phyloP scores from a whole-genome alignment of 2,888 invertebrate species.

The Macropis europaea region DNA sequence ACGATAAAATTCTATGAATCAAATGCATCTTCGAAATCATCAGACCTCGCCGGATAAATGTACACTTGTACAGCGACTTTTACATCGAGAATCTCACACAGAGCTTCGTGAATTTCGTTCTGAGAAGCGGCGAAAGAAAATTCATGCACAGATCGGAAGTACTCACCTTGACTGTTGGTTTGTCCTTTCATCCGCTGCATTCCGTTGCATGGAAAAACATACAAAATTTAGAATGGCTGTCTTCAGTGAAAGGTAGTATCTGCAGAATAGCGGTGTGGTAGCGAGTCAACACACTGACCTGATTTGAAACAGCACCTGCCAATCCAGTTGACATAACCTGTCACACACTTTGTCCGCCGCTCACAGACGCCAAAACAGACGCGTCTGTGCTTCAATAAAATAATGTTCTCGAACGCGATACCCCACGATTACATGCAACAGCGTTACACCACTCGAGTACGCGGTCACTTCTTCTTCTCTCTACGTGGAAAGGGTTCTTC shows the following conservation, averaged over 20 bases:
- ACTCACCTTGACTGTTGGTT: constrained; percentile 78
- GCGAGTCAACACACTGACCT: constrained; percentile 72
- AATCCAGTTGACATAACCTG: constrained; percentile 79
- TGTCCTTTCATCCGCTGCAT: constrained; percentile 80
- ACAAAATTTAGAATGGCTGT: constrained; percentile 72
- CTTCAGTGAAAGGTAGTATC: constrained; percentile 66
- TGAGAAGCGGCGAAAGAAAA: not conserved
- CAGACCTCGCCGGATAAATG: not conserved
- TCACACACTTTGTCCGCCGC: constrained; percentile 60
- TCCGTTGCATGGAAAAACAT: constrained; percentile 79
- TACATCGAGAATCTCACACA: not conserved
- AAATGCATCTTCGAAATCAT: not conserved
- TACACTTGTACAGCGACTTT: not conserved
- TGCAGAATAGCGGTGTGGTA: constrained; percentile 60
- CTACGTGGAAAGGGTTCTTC: constrained; percentile 19
- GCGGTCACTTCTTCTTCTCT: constrained; percentile 41
- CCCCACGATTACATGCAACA: constrained; percentile 55
- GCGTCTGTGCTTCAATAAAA: constrained; percentile 53
- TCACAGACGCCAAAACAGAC: constrained; percentile 54
- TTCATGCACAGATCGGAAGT: not conserved
- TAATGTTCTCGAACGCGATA: constrained; percentile 50
- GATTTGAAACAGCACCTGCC: constrained; percentile 76
- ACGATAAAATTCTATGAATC: not conserved
- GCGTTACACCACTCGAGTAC: constrained; percentile 52
- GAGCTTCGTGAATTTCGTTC: not conserved